phyloP scores from a whole-genome alignment of 37 sponge, comb jelly and placozoan species.

The Chondrilla cf. caribensis region DNA sequence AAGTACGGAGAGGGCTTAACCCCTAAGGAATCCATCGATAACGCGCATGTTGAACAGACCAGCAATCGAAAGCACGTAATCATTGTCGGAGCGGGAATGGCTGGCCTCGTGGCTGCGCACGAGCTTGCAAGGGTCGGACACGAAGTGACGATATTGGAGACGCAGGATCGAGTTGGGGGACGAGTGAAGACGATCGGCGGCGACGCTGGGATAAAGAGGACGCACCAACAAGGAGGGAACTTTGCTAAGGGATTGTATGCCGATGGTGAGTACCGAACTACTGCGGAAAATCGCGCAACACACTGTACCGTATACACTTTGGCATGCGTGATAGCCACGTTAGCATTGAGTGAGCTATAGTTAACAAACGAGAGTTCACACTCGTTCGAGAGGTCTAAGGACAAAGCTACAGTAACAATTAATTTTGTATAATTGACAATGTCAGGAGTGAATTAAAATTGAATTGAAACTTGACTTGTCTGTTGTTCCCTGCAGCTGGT shows the following conservation, averaged over 20 bases:
- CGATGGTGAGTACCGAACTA: slow-evolving; percentile 35
- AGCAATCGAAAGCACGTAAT: slow-evolving; percentile 33
- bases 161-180: slow-evolving; percentile 50
- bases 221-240: background rate
- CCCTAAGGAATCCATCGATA: background rate
- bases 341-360: no score
- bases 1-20: background rate
- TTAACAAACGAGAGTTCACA: no score
- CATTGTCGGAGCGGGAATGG: slow-evolving; percentile 54
- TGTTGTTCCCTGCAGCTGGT: slow-evolving; percentile 26
- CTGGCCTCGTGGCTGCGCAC: slow-evolving; percentile 56
- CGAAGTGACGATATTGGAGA: slow-evolving; percentile 53
- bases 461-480: background rate
- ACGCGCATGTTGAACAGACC: background rate
- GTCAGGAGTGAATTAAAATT: background rate
- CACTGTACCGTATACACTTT: no score
- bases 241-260: slow-evolving; percentile 41
- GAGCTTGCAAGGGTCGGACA: slow-evolving; percentile 57
- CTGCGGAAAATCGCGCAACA: background rate
- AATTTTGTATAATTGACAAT: no score
- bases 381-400: no score
- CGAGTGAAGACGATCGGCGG: slow-evolving; percentile 38
- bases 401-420: no score
- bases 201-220: background rate
- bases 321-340: no score